Conservation (phyloP, 2,797 vertebrate genomes). For the Anolis apletophallus region DNA sequence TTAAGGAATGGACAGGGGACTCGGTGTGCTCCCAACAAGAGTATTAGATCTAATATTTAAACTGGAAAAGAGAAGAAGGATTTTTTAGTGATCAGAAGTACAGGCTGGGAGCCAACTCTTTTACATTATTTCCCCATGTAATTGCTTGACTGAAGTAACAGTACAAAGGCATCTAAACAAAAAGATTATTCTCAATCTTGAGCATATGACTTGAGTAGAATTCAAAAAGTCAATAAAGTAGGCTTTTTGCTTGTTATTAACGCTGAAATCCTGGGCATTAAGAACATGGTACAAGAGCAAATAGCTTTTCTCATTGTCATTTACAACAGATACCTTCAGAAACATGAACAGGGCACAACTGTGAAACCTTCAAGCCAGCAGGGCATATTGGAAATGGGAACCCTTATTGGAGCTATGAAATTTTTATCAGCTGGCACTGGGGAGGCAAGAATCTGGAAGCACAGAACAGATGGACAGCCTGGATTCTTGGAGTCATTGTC, state of each 20-base stretch:
- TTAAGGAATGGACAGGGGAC: slow-evolving; percentile 24
- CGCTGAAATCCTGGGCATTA: slow-evolving; percentile 36
- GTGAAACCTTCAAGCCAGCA: slow-evolving; percentile 66
- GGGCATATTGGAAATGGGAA: slow-evolving; percentile 73
- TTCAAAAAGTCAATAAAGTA: slow-evolving; percentile 40
- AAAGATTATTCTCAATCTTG: slow-evolving; percentile 23
- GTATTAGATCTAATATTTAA: not conserved
- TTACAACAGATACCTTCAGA: slow-evolving; percentile 37
- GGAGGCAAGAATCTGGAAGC: slow-evolving; percentile 75
- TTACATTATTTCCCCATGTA: not conserved
- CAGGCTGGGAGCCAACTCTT: slow-evolving; percentile 13
- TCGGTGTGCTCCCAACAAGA: not conserved
- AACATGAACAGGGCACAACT: slow-evolving; percentile 72
- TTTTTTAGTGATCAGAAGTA: not conserved
- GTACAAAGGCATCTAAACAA: not conserved
- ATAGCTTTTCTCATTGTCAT: slow-evolving; percentile 45
- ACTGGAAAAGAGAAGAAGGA: not conserved
- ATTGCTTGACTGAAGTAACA: slow-evolving; percentile 2
- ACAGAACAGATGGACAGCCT: slow-evolving; percentile 79
- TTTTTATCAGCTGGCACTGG: slow-evolving; percentile 78
- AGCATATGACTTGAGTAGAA: not conserved
- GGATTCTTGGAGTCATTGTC: slow-evolving; percentile 82
- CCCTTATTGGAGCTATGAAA: slow-evolving; percentile 76
- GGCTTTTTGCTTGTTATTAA: slow-evolving; percentile 23
- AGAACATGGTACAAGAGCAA: slow-evolving; percentile 44